These are phyloP conservation scores for Natator depressus DNA, from an alignment of 2,113 vertebrate species.

Conservation along the genomic window DNA sequence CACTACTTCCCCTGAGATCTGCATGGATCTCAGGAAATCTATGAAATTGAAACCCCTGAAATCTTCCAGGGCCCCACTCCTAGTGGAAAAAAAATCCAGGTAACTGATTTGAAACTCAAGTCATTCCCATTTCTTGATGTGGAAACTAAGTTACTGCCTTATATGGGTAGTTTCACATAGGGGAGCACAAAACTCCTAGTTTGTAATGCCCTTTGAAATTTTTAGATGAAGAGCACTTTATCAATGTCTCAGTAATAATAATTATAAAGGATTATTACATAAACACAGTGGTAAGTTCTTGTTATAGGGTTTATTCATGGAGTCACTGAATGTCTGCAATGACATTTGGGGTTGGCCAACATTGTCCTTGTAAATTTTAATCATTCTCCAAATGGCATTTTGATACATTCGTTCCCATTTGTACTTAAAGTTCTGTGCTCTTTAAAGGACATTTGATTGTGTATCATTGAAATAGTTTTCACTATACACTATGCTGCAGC, in stretches of 20 bases:
- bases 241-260: neutral
- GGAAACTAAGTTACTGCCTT: accelerated
- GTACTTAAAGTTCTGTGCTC: neutral
- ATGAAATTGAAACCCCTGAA: neutral
- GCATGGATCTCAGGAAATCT: neutral
- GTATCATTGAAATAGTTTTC: neutral
- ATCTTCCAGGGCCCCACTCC: accelerated
- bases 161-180: neutral
- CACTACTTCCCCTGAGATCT: neutral
- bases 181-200: neutral
- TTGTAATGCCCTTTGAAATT: neutral
- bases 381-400: neutral
- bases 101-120: neutral
- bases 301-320: neutral
- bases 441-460: neutral
- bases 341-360: neutral
- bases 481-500: neutral
- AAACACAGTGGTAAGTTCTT: neutral
- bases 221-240: neutral
- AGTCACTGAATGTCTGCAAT: neutral
- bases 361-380: neutral
- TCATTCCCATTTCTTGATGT: neutral
- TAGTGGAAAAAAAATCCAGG: neutral
- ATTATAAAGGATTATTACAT: neutral
- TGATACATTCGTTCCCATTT: neutral